Percentiles rank a stretch among this genome's conserved stretches.
phyloP scores from a whole-genome alignment of 2,113 vertebrate genomes.

The Coreoperca whiteheadi region DNA sequence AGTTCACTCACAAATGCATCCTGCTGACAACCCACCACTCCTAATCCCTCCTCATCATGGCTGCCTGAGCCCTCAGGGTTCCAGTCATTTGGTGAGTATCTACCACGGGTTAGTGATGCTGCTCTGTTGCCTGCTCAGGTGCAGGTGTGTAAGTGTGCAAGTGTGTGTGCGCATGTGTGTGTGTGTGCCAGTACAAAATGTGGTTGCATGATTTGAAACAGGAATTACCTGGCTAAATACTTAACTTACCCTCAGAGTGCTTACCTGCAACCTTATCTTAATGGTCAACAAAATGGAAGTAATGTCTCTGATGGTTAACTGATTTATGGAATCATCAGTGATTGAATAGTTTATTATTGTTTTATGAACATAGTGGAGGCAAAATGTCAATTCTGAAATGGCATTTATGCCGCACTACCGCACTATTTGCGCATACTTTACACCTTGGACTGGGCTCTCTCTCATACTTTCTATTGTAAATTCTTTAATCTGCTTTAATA shows the following conservation, averaged over 20 bases:
- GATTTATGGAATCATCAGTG: slow-evolving; percentile 18
- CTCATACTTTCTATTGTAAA: not conserved
- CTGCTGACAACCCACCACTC: slow-evolving; percentile 74
- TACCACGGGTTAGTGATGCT: slow-evolving; percentile 56
- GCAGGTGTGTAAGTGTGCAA: slow-evolving; percentile 20
- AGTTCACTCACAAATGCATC: slow-evolving; percentile 63
- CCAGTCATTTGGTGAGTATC: slow-evolving; percentile 64
- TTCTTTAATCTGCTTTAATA: not conserved
- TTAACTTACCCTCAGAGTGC: slow-evolving; percentile 38
- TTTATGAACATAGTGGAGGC: not conserved
- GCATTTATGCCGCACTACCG: not conserved
- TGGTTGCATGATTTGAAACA: slow-evolving; percentile 46
- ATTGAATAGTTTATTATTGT: slow-evolving; percentile 23
- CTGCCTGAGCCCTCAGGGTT: slow-evolving; percentile 73
- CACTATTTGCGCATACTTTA: not conserved
- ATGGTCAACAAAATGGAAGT: slow-evolving; percentile 44
- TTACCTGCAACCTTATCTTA: slow-evolving; percentile 45
- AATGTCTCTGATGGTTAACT: not conserved
- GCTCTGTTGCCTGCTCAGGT: slow-evolving; percentile 55
- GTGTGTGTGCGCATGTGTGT: slow-evolving; percentile 9
- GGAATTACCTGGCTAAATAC: slow-evolving; percentile 44
- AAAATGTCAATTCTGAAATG: not conserved
- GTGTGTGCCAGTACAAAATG: not conserved
- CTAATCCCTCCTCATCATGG: slow-evolving; percentile 78
- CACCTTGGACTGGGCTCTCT: not conserved